Percentiles rank a stretch among this genome's conserved stretches.
Evolutionary conservation across 2,888 invertebrate species (phyloP).

Genomic region (Tanypteryx hageni): DNA sequence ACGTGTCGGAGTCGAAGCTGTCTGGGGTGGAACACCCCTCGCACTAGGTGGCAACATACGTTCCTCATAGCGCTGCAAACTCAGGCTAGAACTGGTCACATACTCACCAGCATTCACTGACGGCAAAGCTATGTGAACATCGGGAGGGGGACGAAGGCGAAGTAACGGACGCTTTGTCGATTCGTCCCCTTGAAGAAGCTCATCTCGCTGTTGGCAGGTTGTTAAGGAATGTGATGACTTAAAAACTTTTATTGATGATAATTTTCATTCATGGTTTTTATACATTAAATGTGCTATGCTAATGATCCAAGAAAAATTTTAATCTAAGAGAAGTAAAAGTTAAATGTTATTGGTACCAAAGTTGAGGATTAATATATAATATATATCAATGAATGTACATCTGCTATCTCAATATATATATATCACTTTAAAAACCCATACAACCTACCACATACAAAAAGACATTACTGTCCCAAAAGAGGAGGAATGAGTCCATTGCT

Average conservation of each 20-base stretch:
- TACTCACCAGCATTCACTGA: conserved; percentile 86
- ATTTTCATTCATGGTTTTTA: too few species aligned
- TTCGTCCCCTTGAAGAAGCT: neutral
- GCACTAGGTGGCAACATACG: conserved; percentile 72
- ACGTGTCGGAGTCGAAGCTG: conserved; percentile 48
- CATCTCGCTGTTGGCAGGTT: conserved; percentile 2
- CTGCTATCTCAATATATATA: too few species aligned
- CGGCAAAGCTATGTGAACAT: conserved; percentile 83
- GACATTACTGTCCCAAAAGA: too few species aligned
- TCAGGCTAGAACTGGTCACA: conserved; percentile 86
- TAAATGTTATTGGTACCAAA: too few species aligned
- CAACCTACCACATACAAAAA: too few species aligned
- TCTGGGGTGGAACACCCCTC: neutral
- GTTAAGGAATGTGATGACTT: neutral
- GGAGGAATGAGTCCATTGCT: too few species aligned
- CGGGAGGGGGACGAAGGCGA: conserved; percentile 78
- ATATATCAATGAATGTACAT: too few species aligned
- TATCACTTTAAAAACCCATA: too few species aligned
- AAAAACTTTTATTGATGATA: neutral
- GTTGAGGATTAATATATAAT: too few species aligned
- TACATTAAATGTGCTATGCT: too few species aligned
- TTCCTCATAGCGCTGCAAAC: conserved; percentile 86
- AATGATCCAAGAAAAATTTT: too few species aligned
- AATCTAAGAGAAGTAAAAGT: too few species aligned
- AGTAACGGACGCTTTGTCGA: conserved; percentile 69